Conservation (phyloP, 2,797 vertebrate species). For the Syndactyla subalaris region DNA sequence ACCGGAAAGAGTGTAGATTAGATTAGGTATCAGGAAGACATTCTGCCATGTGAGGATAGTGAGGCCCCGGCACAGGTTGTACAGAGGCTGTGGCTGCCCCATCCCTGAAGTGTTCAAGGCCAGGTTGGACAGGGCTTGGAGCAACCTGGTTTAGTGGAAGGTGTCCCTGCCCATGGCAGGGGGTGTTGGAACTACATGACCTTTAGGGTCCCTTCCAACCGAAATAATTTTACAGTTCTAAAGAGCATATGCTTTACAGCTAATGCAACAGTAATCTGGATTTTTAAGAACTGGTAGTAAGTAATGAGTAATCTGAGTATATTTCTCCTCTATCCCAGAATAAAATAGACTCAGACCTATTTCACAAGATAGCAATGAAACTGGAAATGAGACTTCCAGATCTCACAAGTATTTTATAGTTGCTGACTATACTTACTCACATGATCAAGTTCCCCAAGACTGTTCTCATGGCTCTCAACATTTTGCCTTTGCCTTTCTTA, state of each 20-base stretch:
- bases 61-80: background rate
- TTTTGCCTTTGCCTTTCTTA: background rate
- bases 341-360: background rate
- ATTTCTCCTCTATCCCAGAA: background rate
- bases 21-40: background rate
- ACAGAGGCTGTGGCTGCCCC: background rate
- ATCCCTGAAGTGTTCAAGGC: background rate
- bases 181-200: fast-evolving
- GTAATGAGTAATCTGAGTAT: background rate
- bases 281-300: background rate
- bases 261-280: background rate
- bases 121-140: background rate
- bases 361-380: background rate
- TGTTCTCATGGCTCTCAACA: background rate
- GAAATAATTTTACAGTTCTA: background rate
- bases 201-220: background rate
- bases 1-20: background rate
- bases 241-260: background rate
- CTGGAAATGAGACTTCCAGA: background rate
- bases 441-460: background rate
- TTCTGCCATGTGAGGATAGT: background rate
- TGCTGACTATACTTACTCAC: background rate
- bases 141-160: background rate
- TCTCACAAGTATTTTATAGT: background rate
- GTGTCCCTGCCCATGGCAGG: background rate